Evolutionary conservation across 2,888 invertebrate species (phyloP), one percentile per base, ranked within the genome.

Genomic region (Mayetiola destructor): DNA sequence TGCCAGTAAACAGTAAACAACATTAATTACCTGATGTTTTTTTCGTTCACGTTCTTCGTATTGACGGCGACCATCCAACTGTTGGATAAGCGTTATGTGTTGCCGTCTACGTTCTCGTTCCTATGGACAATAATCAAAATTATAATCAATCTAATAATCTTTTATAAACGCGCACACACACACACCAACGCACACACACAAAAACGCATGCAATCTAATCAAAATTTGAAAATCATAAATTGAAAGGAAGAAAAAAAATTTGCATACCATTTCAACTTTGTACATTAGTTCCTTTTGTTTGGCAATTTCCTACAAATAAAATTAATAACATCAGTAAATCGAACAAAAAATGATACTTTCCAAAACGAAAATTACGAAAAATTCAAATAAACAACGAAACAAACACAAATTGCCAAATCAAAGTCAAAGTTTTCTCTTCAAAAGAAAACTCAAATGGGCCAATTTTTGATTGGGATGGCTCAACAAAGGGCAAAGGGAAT

Each of bases 281-380:
- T 84, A 80, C 75, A 85, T 79, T 77, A 85, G 79, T 78, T 85
- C 85, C 77, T 84, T 82, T 76, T 85, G 85, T 77, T 85, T 85
- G 77, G 80, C 88, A 78, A 90, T 84, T 84, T 90, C 90, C 76
- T 88, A 85, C 78, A 84, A 83, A 80, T 85, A 85, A 76, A 86
- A 18, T 16, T 9, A 48, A 84, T 85, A 78, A 77, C 72, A 70
- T 75, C 74, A 68, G 70, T 71, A 72, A 73, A 65, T 65, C 61
- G 57, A n/a, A 60, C 60, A 53, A 55, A 61, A 48, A 59, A n/a
- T 27, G 23, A 42, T 48, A 27, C 48, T 48, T 27, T 32, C 32
- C 16, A 27, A 48, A 53, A 56, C 27, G 18, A 39, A 58, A 56
- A 48, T n/a, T 37, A 37, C 55, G 37, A 36, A 12, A 30, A 35